Evolutionary conservation across 2,888 invertebrate genomes (phyloP).

Genomic region (Chouioia cunea): DNA sequence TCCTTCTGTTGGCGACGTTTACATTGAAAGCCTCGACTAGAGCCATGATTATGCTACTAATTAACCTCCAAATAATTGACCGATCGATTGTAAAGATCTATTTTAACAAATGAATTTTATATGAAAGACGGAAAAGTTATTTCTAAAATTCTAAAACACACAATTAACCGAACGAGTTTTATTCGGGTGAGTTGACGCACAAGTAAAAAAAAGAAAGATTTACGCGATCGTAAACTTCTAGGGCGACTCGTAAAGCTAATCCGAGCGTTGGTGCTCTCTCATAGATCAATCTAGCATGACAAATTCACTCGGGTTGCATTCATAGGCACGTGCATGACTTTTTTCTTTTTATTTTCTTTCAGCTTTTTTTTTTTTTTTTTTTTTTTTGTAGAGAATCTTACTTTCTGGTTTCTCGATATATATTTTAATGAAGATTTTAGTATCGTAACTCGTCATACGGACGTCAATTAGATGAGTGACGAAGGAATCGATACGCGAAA

Average conservation of each 20-base stretch:
- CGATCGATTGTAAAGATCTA: no score
- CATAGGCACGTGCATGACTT: not conserved
- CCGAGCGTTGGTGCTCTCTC: not conserved
- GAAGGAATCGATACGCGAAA: not conserved
- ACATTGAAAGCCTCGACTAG: slow-evolving; percentile 18
- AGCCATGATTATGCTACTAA: not conserved
- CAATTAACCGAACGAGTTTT: no score
- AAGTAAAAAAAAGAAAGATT: slow-evolving; percentile 6
- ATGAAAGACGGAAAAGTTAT: no score
- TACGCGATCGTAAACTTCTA: slow-evolving; percentile 9
- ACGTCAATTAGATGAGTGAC: not conserved
- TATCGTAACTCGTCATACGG: no score
- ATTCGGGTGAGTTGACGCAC: no score
- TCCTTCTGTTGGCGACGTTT: slow-evolving; percentile 20
- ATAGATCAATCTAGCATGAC: slow-evolving; percentile 28
- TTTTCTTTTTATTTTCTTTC: no score
- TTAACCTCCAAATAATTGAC: no score
- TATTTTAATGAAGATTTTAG: no score
- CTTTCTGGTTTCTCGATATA: not conserved
- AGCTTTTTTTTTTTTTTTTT: no score
- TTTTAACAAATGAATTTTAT: no score
- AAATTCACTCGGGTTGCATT: not conserved
- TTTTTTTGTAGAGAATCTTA: not conserved
- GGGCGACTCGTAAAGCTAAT: slow-evolving; percentile 8
- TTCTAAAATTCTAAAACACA: no score